Base-by-base conservation (phyloP, 2,797 vertebrate species). In the Scolopax bukidnonensis region DNA sequence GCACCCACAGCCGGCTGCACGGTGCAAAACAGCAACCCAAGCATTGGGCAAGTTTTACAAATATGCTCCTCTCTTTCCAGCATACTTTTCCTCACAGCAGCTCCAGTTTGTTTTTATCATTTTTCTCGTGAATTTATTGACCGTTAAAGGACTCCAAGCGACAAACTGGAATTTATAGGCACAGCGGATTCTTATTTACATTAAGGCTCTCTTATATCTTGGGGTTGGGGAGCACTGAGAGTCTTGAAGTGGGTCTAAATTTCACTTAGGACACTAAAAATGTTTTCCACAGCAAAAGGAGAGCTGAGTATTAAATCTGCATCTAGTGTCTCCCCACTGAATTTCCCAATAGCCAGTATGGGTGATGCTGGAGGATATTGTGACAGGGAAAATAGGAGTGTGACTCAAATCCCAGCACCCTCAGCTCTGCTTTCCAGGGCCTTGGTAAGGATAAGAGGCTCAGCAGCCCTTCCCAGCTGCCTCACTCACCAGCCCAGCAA, bases 41-140 rank as follows among this genome's bases (percentile, higher is more conserved):
- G 67, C n/a, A 21, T 10, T 28, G 33, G 53, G 48, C 33, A 73
- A 4, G 48, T 51, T 50, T 79, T 14, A 48, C 60, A 89, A 79
- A 54, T 18, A 18, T 23, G 12, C 32, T 53, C 12, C 59, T 79
- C 33, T 81, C 8, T 82, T 89, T 82, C 83, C 74, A 90, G 65
- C 32, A 20, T 56, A 19, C 25, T 77, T 77, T 89, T 71, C 38
- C 33, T 89, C 85, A 48, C 43, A 67, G 61, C 53, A 75, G 64
- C n/a, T 82, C 48, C 54, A 41, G 40, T 68, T 86, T 86, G 50
- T 53, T 94, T 93, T 84, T 56, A 54, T 68, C 17, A 53, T 80
- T 85, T 87, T 92, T 43, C 83, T 47, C 19, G 24, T 50, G 51
- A 70, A 79, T 91, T 89, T 86, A n/a, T 86, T 77, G n/a, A 57